Percentiles rank a stretch among this genome's conserved stretches.
phyloP scores from a whole-genome alignment of 2,888 invertebrate species.

The Sympetrum striolatum region DNA sequence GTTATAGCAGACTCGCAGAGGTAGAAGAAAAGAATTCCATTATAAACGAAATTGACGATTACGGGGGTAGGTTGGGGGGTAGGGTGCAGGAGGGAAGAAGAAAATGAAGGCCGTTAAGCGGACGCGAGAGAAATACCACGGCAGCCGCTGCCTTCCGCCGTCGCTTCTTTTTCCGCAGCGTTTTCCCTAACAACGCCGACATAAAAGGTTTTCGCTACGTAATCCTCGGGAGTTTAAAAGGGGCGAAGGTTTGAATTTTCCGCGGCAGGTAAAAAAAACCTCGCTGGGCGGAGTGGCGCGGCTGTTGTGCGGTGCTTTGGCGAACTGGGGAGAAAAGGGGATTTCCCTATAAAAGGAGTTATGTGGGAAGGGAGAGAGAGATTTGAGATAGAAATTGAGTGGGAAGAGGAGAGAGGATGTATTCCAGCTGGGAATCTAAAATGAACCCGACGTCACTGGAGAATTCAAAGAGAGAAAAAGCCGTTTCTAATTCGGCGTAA shows the following conservation, averaged over 20 bases:
- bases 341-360: neutral
- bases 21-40: conserved; percentile 43
- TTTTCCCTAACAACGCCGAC: neutral
- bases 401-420: neutral
- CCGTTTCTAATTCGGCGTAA: conserved; percentile 11
- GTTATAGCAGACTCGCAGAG: conserved; percentile 35
- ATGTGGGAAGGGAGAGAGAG: neutral
- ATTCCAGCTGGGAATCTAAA: conserved; percentile 20
- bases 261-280: neutral
- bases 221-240: conserved; percentile 7
- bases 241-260: neutral
- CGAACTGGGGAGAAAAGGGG: neutral
- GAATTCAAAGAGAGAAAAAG: conserved; percentile 17
- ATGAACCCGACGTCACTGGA: conserved; percentile 12
- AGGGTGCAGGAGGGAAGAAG: neutral
- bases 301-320: neutral
- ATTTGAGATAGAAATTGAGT: neutral
- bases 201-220: conserved; percentile 20
- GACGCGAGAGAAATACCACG: conserved; percentile 28
- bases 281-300: neutral
- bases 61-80: neutral
- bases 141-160: neutral
- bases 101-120: neutral
- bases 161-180: neutral
- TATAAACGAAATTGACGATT: conserved; percentile 44